Base-by-base conservation (phyloP, 2,797 vertebrate genomes). In the Lacerta bilineata region DNA sequence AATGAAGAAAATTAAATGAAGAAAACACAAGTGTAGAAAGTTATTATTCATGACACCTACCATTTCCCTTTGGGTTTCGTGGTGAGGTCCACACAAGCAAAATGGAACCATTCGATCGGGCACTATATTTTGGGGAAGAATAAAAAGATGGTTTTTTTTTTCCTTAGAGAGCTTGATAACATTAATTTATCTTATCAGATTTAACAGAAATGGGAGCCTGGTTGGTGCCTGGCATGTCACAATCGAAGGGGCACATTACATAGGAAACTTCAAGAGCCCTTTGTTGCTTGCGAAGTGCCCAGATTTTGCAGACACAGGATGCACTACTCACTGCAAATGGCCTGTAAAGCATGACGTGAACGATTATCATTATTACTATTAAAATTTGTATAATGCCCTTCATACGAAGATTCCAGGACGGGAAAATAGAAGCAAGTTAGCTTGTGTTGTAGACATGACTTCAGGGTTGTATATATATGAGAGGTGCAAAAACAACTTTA, bases 11-110 rank as follows among this genome's bases (percentile, higher is more conserved):
- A 55, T 55, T 55, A 55, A 55, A 3, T 55, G 50, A 64, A 77
- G 83, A 41, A 2, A 13, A 80, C 29, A 87, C 6, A 66, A 64
- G n/a, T 33, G 15, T 9, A 59, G 75, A 71, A 77, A 25, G 68
- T 59, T 5, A 23, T 20, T 10, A 1, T 1, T 0, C 82, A 83
- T 46, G 66, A 43, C 33, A 97, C 98, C 95, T 95, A 99, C 99
- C 99, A 99, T 97, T 99, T 99, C 93, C 99, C 99, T 98, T 99
- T 99, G 50, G 99, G 99, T 94, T 99, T 99, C 55, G 98, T 99
- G 87, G 98, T 98, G 46, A 99, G 98, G 94, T 99, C 98, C 92
- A 99, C 99, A 78, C 99, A 99, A 72, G 99, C 98, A 68, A 99
- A 99, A 95, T 99, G 99, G 95, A 99, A 99, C 99, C 99, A 99